Evolutionary conservation across 1,140 invertebrate genomes (phyloP), one percentile per base, ranked within the genome.

Genomic region (Samia ricini): DNA sequence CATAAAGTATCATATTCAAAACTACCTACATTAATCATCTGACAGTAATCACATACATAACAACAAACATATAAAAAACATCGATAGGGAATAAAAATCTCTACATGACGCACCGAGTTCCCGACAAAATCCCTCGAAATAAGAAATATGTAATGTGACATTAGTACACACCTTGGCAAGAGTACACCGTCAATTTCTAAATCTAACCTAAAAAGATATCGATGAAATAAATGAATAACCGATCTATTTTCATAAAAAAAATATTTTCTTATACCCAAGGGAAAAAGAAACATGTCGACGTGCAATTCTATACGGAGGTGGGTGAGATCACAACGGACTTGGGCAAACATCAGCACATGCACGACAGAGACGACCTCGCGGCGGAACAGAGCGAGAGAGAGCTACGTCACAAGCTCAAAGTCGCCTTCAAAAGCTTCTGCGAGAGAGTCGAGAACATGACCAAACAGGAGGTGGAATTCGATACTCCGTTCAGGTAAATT

Each of bases 291-390:
- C 98, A 99, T 79, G 93, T 97, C 5, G 99, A 99, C 91, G 98
- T 99, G 3, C 98, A 99, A 83, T 99, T 99, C 91, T 99, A 99
- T 86, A 99, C 99, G 0, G 99, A 99, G 92, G 99, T 99, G 57
- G 99, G 99, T 77, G 99, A 99, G 92, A 99, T 99, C 49, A 99
- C 98, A 0, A 99, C 99, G 1, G 99, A 99, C 94, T 91, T 99
- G 62, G 99, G 98, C 48, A 99, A 99, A 90, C 98, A 99, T 91
- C 98, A 99, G 82, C 98, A 99, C 84, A 99, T 99, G 98, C 98
- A 99, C 80, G 99, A 99, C 89, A 92, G 98, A 51, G 99, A 99
- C 91, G 99, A 99, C 93, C 92, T 99, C 51, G 98, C 98, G 4
- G 98, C 98, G 18, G 99, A 99, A 92, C 98, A 99, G 91, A 97